Evolutionary conservation across 2,888 invertebrate genomes (phyloP).

Genomic region (Meliscaeva auricollis): DNA sequence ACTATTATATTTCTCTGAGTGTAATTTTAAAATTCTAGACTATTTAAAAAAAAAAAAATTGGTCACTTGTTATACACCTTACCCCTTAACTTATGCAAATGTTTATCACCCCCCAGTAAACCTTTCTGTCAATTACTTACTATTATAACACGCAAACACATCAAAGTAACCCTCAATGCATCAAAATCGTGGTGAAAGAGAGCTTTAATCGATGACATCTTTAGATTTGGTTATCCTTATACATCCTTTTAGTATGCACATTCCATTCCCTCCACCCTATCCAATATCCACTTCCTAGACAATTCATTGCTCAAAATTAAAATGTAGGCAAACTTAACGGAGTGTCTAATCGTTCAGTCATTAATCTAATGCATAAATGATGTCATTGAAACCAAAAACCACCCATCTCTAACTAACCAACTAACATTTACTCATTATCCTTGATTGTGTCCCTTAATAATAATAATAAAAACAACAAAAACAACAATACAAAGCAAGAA

Average conservation of each 20-base stretch:
- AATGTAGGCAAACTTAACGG: constrained; percentile 74
- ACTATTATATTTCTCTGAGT: no score
- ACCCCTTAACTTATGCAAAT: no score
- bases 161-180: constrained; percentile 6
- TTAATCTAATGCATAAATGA: constrained; percentile 76
- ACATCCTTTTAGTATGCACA: neutral
- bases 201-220: constrained; percentile 24
- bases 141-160: constrained; percentile 41
- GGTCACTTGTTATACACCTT: no score
- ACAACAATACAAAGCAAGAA: neutral
- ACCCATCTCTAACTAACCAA: constrained; percentile 11
- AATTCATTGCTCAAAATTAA: constrained; percentile 63
- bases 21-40: no score
- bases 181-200: constrained; percentile 56
- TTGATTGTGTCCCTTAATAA: constrained; percentile 17
- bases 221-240: constrained; percentile 22
- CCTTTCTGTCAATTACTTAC: constrained; percentile 57
- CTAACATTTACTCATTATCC: constrained; percentile 36
- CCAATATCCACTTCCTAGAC: neutral
- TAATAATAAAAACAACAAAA: constrained; percentile 9
- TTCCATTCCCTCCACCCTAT: neutral
- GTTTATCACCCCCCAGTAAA: constrained; percentile 14
- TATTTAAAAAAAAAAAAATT: no score
- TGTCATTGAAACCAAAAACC: constrained; percentile 66
- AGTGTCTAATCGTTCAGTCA: constrained; percentile 72